phyloP scores from a whole-genome alignment of 2,888 invertebrate genomes.

The Eupeodes luniger region DNA sequence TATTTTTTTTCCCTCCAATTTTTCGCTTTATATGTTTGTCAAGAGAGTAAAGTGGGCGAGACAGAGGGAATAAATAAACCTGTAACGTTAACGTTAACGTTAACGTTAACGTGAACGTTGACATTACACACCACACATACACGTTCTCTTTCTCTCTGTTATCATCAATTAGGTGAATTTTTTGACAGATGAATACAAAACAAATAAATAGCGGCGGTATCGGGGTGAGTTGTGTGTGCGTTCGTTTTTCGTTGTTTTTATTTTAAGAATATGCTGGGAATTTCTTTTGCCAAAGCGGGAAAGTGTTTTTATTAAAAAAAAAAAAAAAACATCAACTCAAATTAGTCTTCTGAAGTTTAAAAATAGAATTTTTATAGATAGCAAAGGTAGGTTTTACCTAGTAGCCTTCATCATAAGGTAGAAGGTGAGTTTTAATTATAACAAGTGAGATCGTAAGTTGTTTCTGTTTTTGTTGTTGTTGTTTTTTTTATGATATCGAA shows the following conservation, averaged over 20 bases:
- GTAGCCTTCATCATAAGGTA: constrained; percentile 5
- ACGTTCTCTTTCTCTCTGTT: constrained; percentile 9
- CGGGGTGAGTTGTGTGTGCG: background rate
- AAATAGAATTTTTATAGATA: constrained; percentile 56
- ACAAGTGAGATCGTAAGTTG: constrained; percentile 10
- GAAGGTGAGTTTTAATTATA: constrained; percentile 28
- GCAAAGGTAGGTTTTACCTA: background rate
- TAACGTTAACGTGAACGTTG: background rate
- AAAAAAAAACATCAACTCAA: constrained; percentile 2
- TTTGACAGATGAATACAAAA: constrained; percentile 58
- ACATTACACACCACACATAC: background rate
- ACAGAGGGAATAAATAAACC: constrained; percentile 40
- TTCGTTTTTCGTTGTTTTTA: background rate
- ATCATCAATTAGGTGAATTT: constrained; percentile 44
- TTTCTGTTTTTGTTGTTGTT: too few relatives aligned
- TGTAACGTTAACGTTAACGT: background rate
- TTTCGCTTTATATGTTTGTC: constrained; percentile 7
- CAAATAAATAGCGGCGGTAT: constrained; percentile 32
- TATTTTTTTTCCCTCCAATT: constrained; percentile 8
- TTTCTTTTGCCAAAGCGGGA: constrained; percentile 40
- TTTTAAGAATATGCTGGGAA: constrained; percentile 41
- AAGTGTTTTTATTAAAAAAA: constrained; percentile 35
- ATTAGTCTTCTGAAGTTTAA: constrained; percentile 8
- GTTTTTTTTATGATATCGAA: background rate
- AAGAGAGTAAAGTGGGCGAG: constrained; percentile 23